Conservation (phyloP, 2,797 vertebrate species). For the Cynopterus sphinx region DNA sequence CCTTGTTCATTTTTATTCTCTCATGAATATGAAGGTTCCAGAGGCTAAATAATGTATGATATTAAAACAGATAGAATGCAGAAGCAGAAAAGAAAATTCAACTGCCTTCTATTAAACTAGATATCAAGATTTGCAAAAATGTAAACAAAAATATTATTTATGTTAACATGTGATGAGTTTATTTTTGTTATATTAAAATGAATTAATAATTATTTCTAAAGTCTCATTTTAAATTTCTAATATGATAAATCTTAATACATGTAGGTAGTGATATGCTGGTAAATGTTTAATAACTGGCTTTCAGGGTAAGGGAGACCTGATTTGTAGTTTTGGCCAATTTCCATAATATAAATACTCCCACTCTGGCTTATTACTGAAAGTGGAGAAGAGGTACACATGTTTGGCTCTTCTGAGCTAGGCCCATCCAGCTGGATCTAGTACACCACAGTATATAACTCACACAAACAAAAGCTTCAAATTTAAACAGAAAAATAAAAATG, state of each 20-base stretch:
- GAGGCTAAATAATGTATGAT: background rate
- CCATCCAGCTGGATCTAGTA: background rate
- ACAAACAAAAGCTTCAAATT: background rate
- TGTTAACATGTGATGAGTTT: background rate
- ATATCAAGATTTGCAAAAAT: background rate
- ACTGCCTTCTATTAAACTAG: background rate
- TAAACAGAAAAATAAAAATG: background rate
- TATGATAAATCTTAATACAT: background rate
- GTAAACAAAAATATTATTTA: background rate
- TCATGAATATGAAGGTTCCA: no score
- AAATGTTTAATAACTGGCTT: background rate
- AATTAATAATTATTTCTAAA: background rate
- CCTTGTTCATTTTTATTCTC: background rate
- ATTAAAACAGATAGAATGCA: background rate
- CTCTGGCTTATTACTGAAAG: background rate
- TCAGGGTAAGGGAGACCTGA: background rate
- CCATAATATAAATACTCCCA: background rate
- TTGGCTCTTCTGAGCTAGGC: background rate
- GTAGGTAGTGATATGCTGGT: background rate
- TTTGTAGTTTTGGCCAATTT: background rate
- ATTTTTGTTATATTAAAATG: background rate
- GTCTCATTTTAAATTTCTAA: background rate
- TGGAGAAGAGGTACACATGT: background rate
- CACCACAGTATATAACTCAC: background rate
- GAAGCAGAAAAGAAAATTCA: background rate